Base-by-base conservation (phyloP, 2,888 invertebrate genomes). In the Eristalinus aeneus region DNA sequence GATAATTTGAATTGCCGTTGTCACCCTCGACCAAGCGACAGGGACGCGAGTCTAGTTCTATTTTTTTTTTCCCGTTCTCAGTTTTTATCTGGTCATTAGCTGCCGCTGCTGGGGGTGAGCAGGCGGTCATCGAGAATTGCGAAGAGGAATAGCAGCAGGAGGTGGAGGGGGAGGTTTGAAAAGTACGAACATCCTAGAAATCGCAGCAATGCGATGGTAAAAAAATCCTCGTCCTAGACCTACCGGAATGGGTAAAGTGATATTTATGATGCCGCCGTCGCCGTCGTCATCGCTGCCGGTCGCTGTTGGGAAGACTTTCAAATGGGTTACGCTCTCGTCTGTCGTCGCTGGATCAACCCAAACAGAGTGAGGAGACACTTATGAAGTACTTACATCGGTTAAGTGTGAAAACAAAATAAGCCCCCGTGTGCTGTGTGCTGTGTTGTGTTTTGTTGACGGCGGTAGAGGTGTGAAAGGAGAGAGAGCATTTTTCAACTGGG, bases 351-450 rank as follows among this genome's bases (percentile, higher is more conserved):
- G 64, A 64, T 61, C 23, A 54, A 16, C 22, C 34, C 34, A 31
- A 23, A 31, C 61, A 53, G 22, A 61, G 53, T 53, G 32, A 53
- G 10, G 31, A 32, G 27, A 32, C 34, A 58, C 20, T 46, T 32
- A 16, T 54, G 34, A 54, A 53, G n/a, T 23, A 32, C 10, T 31
- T 31, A 8, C 46, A 34, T 36, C 31, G 27, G 27, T 60, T 58
- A 75, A 75, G 65, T 75, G 67, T 46, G 54, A 39, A 54, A 64
- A 32, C n/a, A 11, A 53, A 53, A 67, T 32, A n/a, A 31, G 22
- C 4, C 10, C 16, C 27, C 27, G 27, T 16, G 39, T 31, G 27
- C 16, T 63, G 22, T 65, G 60, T 68, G 27, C 27, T 16, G 39
- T 31, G 27, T 27, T 63, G 22, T 65, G 60, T 68, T 11, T 58